Conservation (phyloP, 2,113 vertebrate genomes). For the Andinoacara biseriatus region DNA sequence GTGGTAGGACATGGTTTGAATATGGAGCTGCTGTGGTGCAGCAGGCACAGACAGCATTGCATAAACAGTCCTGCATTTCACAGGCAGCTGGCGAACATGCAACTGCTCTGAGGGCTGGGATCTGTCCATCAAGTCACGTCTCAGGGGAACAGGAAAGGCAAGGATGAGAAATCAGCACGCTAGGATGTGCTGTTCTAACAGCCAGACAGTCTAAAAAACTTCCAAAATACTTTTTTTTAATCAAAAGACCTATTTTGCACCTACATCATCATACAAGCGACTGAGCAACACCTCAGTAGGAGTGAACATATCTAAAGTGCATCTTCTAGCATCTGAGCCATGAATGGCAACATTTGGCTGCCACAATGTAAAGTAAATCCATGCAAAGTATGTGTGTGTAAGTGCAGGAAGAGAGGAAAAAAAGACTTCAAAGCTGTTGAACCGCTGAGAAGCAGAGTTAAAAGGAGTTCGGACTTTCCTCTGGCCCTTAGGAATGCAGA, state of each 20-base stretch:
- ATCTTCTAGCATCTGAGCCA: background rate
- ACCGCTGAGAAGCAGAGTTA: constrained; percentile 49
- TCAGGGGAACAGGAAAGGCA: constrained; percentile 9
- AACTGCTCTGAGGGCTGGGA: background rate
- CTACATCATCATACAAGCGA: background rate
- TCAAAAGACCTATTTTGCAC: background rate
- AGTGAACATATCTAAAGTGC: background rate
- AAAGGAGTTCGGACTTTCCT: constrained; percentile 59
- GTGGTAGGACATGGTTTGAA: background rate
- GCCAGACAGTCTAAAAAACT: background rate
- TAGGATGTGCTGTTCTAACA: background rate
- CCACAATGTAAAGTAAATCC: constrained; percentile 58
- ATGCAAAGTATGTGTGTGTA: constrained; percentile 34
- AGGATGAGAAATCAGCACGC: background rate
- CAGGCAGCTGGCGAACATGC: background rate
- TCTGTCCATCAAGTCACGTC: constrained; percentile 44
- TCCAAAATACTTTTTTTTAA: background rate
- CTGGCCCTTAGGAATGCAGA: constrained; percentile 54
- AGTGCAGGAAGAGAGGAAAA: background rate
- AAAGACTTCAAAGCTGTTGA: constrained; percentile 54
- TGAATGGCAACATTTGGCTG: constrained; percentile 27
- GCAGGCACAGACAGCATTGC: background rate
- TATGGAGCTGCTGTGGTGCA: constrained; percentile 17
- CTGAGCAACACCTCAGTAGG: constrained; percentile 10
- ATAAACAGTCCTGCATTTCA: constrained; percentile 20